These are phyloP conservation scores for Dendrocopos noguchii DNA, from an alignment of 2,113 vertebrate species.

Conservation along the genomic window DNA sequence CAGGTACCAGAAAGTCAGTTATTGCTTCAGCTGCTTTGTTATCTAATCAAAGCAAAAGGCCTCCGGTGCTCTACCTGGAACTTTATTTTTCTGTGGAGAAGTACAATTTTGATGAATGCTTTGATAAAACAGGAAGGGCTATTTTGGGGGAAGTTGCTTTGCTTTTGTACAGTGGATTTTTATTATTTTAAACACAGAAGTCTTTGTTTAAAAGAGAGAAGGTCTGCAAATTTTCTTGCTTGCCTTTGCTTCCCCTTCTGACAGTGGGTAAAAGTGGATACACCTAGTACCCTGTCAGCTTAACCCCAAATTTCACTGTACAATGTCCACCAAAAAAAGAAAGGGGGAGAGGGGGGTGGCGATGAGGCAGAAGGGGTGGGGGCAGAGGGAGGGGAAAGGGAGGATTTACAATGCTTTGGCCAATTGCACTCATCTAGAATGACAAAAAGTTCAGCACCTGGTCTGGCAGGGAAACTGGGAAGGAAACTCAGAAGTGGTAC, in stretches of 20 bases:
- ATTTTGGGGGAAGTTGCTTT: constrained; percentile 40
- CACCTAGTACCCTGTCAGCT: not conserved
- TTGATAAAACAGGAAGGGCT: constrained; percentile 61
- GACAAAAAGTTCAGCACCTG: not conserved
- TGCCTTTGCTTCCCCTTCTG: constrained; percentile 42
- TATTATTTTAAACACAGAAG: constrained; percentile 64
- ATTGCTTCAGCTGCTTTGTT: not conserved
- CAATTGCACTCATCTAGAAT: not conserved
- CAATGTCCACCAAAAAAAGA: not conserved
- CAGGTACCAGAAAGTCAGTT: not conserved
- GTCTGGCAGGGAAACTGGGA: not conserved
- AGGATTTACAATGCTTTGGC: not conserved
- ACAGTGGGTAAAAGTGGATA: constrained; percentile 19
- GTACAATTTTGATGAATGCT: constrained; percentile 31
- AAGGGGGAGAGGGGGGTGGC: not conserved
- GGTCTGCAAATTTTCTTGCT: constrained; percentile 57
- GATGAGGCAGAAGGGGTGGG: too few species aligned
- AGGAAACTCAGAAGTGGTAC: not conserved
- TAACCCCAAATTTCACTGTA: constrained; percentile 1
- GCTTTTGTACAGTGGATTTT: constrained; percentile 52
- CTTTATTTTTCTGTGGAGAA: constrained; percentile 30
- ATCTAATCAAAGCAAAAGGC: constrained; percentile 16
- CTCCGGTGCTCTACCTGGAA: constrained; percentile 11
- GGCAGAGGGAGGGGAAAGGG: too few species aligned
- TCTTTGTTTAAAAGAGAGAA: constrained; percentile 67